A percentile compares a stretch with the other conserved stretches of the same genome.
Conservation (phyloP, 2,797 vertebrate genomes). For the Enteromius paludinosus region DNA sequence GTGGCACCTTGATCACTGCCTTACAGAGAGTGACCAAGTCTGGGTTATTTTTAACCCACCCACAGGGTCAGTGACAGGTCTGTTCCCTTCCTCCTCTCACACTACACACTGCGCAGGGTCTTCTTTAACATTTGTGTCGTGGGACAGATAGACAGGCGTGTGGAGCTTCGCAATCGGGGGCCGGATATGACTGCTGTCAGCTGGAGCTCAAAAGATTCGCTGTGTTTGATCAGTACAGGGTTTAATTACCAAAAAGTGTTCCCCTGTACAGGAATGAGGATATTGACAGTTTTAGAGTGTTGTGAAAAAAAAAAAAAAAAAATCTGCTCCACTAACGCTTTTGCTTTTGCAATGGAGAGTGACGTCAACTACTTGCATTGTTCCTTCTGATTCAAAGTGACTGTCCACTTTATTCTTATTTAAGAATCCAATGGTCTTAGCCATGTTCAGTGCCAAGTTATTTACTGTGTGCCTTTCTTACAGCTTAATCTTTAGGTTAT, state of each 20-base stretch:
- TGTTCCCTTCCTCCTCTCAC: slow-evolving; percentile 31
- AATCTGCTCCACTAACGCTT: background rate
- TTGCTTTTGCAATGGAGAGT: background rate
- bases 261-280: background rate
- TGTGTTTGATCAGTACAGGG: background rate
- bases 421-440: background rate
- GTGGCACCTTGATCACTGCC: slow-evolving; percentile 53
- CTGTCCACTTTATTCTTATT: background rate
- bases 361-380: background rate
- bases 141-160: background rate
- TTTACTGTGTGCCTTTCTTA: background rate
- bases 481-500: background rate
- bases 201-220: background rate
- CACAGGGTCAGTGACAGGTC: slow-evolving; percentile 51
- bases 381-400: background rate
- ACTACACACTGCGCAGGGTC: background rate
- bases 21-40: slow-evolving; percentile 59
- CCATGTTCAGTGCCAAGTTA: background rate
- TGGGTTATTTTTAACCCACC: slow-evolving; percentile 64
- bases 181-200: background rate
- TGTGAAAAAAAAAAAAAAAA: background rate
- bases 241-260: background rate
- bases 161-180: background rate
- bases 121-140: background rate
- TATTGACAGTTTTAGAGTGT: background rate